A percentile compares a stretch with the other conserved stretches of the same genome.
phyloP scores from a whole-genome alignment of 2,113 vertebrate genomes.

The Hippocampus mohnikei region DNA sequence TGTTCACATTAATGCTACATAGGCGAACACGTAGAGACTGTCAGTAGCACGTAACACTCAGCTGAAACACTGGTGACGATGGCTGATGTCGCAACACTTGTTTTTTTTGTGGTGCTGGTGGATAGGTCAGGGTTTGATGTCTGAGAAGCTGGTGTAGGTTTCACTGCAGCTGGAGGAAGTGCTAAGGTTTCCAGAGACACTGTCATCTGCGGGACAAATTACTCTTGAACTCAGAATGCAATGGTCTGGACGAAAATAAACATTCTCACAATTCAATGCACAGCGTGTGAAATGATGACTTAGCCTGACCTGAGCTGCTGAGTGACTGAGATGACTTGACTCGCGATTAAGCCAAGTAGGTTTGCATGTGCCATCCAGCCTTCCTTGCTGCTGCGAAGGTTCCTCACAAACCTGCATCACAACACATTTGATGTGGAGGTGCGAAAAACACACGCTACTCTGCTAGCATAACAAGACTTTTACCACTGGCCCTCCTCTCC shows the following conservation, averaged over 20 bases:
- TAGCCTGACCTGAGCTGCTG: conserved; percentile 84
- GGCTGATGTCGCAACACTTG: background rate
- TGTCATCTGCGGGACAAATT: conserved; percentile 77
- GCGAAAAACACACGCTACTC: background rate
- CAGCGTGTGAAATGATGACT: background rate
- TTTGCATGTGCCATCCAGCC: conserved; percentile 84
- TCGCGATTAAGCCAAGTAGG: conserved; percentile 81
- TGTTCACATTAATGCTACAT: conserved; percentile 46
- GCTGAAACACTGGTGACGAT: conserved; percentile 1
- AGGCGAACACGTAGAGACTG: conserved; percentile 4
- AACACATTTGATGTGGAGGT: background rate
- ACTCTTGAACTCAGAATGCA: background rate
- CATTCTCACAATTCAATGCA: background rate
- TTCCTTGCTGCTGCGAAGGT: conserved; percentile 82
- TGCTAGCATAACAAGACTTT: conserved; percentile 9
- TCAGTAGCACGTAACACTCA: background rate
- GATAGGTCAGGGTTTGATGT: conserved; percentile 82
- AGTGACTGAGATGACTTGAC: conserved; percentile 85
- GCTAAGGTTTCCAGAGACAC: conserved; percentile 88
- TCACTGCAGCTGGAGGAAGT: conserved; percentile 94
- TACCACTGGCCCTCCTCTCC: conserved; percentile 88
- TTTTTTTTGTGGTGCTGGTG: conserved; percentile 1
- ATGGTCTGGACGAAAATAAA: background rate
- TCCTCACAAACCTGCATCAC: conserved; percentile 83
- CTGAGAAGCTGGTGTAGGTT: conserved; percentile 82